Evolutionary conservation across 2,113 vertebrate genomes (phyloP).

Genomic region (Corynorhinus townsendii): DNA sequence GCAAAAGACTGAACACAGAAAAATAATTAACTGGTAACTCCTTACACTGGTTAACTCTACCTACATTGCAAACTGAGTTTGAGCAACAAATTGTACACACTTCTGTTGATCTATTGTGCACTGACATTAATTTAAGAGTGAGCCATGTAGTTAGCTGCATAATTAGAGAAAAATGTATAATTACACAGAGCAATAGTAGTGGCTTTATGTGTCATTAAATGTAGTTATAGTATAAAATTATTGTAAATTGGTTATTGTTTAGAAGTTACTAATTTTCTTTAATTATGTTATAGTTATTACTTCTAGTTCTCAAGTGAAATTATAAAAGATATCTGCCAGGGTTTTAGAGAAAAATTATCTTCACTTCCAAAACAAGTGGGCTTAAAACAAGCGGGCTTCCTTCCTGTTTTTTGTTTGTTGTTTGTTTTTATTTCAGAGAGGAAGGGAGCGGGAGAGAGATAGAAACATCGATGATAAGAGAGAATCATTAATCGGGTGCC

Average conservation of each 20-base stretch:
- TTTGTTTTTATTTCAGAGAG: too few relatives aligned
- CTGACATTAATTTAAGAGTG: not conserved
- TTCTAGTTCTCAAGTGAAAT: not conserved
- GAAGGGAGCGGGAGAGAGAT: too few relatives aligned
- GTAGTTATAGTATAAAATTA: not conserved
- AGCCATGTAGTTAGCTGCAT: not conserved
- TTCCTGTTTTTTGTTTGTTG: not conserved
- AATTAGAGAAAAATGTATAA: not conserved
- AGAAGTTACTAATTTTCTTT: not conserved
- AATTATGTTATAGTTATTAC: not conserved
- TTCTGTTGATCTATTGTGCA: slow-evolving; percentile 15
- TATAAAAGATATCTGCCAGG: not conserved
- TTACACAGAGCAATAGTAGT: not conserved
- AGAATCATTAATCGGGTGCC: too few relatives aligned
- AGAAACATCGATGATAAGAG: too few relatives aligned
- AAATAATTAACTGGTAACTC: slow-evolving; percentile 28
- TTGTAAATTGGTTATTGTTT: not conserved
- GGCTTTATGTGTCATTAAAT: not conserved
- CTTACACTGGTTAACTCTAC: not conserved
- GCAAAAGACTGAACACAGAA: not conserved
- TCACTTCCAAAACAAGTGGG: not conserved
- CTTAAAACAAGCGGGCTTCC: not conserved
- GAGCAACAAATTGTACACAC: not conserved
- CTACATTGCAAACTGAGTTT: not conserved
- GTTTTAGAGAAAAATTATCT: slow-evolving; percentile 23